Percentiles rank a stretch among this genome's conserved stretches.
phyloP scores from a whole-genome alignment of 1,140 invertebrate genomes.

The Orius insidiosus region DNA sequence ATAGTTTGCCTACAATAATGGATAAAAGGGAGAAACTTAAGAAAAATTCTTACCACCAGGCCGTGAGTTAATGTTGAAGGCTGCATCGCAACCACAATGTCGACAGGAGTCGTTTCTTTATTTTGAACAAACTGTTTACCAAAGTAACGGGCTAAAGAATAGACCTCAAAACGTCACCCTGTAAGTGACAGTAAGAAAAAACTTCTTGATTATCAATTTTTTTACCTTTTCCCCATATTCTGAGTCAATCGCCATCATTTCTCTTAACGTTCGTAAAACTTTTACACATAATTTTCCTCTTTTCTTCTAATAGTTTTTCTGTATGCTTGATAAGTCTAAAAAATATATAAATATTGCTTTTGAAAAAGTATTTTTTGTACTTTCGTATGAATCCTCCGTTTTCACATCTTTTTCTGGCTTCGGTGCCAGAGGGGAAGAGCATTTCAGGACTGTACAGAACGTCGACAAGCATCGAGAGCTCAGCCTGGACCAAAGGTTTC shows the following conservation, averaged over 20 bases:
- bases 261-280: slow-evolving; percentile 79
- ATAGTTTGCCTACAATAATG: slow-evolving; percentile 44
- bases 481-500: slow-evolving; percentile 84
- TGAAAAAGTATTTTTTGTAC: slow-evolving; percentile 27
- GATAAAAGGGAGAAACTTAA: slow-evolving; percentile 9
- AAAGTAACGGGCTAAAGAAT: slow-evolving; percentile 77
- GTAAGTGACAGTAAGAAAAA: too few species aligned
- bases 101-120: slow-evolving; percentile 31
- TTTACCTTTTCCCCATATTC: slow-evolving; percentile 88
- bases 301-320: slow-evolving; percentile 89
- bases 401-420: slow-evolving; percentile 66
- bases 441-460: slow-evolving; percentile 90
- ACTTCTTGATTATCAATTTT: neutral
- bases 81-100: slow-evolving; percentile 26
- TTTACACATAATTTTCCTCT: slow-evolving; percentile 92
- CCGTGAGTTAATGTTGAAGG: slow-evolving; percentile 46
- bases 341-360: too few species aligned
- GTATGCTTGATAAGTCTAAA: slow-evolving; percentile 88
- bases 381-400: slow-evolving; percentile 78
- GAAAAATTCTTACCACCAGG: slow-evolving; percentile 39
- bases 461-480: slow-evolving; percentile 90
- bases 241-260: slow-evolving; percentile 95
- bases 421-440: slow-evolving; percentile 71
- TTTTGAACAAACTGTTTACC: slow-evolving; percentile 45
- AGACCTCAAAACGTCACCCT: slow-evolving; percentile 74